A percentile compares a stretch with the other conserved stretches of the same genome.
phyloP scores from a whole-genome alignment of 1,140 invertebrate species.

The Solenopsis invicta region DNA sequence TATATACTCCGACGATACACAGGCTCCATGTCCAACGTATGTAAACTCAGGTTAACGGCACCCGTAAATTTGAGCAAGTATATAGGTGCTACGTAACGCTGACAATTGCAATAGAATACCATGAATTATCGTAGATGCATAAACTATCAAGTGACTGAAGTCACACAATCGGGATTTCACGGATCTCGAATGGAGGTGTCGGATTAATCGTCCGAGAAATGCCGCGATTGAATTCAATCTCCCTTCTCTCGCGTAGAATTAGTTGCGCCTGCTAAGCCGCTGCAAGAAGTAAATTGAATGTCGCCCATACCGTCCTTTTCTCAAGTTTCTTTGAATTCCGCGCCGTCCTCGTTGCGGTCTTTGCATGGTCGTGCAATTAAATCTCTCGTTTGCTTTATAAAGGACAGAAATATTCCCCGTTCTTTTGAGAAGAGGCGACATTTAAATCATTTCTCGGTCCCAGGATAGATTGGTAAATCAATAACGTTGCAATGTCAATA shows the following conservation, averaged over 20 bases:
- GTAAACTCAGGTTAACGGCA: conserved; percentile 66
- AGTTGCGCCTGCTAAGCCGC: conserved; percentile 1
- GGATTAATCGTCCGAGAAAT: conserved; percentile 66
- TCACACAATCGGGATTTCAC: conserved; percentile 47
- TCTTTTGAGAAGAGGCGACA: conserved; percentile 29
- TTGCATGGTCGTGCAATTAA: conserved; percentile 7
- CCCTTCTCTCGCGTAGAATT: neutral
- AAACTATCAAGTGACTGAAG: conserved; percentile 61
- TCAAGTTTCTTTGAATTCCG: conserved; percentile 44
- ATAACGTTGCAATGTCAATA: conserved; percentile 57
- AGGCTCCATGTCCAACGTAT: conserved; percentile 59
- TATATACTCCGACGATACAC: conserved; percentile 13
- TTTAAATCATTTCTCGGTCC: conserved; percentile 55
- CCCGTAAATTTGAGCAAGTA: conserved; percentile 65
- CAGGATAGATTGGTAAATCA: conserved; percentile 52
- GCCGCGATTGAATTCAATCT: conserved; percentile 65
- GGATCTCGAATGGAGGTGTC: conserved; percentile 23
- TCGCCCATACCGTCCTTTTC: conserved; percentile 29
- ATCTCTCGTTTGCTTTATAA: neutral
- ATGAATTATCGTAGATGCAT: conserved; percentile 18
- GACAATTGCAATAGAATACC: conserved; percentile 53
- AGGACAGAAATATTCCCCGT: neutral
- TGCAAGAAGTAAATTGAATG: conserved; percentile 54
- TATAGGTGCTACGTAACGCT: neutral
- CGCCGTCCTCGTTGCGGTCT: neutral